A percentile compares a stretch with the other conserved stretches of the same genome.
Conservation (phyloP, 2,113 vertebrate genomes). For the Mesocricetus auratus region DNA sequence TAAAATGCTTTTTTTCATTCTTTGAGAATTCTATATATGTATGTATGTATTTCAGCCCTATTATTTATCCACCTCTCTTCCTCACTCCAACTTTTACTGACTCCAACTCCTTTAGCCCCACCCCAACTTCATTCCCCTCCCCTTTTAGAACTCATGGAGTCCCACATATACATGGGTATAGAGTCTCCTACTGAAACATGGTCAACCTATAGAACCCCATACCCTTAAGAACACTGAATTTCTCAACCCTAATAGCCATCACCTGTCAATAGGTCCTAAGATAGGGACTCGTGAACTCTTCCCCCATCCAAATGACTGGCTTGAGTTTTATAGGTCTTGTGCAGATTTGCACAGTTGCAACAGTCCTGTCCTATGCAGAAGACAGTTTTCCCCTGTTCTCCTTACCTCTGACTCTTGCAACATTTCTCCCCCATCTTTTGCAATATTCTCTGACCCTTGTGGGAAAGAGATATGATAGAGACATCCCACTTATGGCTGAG, state of each 20-base stretch:
- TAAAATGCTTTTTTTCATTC: not conserved
- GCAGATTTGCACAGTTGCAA: not conserved
- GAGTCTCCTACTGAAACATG: not conserved
- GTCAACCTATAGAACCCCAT: not conserved
- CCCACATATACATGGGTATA: not conserved
- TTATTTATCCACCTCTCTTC: not conserved
- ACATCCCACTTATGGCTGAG: not conserved
- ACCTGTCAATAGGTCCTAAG: not conserved
- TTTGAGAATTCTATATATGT: not conserved
- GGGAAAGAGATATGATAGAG: not conserved
- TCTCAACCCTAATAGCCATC: not conserved
- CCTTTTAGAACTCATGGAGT: not conserved
- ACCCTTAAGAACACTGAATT: not conserved
- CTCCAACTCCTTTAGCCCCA: too few species aligned
- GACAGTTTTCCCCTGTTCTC: too few species aligned
- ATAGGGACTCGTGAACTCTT: not conserved
- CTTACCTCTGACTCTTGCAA: not conserved
- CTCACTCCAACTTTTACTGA: not conserved
- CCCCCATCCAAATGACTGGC: not conserved
- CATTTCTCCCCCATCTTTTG: too few species aligned
- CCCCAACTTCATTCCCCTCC: not conserved
- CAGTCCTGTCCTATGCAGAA: not conserved
- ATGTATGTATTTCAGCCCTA: not conserved
- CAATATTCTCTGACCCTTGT: not conserved
- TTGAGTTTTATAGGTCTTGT: not conserved